Base-by-base conservation (phyloP, 92 coral and sea anemone genomes). In the Heliopora coerulea region DNA sequence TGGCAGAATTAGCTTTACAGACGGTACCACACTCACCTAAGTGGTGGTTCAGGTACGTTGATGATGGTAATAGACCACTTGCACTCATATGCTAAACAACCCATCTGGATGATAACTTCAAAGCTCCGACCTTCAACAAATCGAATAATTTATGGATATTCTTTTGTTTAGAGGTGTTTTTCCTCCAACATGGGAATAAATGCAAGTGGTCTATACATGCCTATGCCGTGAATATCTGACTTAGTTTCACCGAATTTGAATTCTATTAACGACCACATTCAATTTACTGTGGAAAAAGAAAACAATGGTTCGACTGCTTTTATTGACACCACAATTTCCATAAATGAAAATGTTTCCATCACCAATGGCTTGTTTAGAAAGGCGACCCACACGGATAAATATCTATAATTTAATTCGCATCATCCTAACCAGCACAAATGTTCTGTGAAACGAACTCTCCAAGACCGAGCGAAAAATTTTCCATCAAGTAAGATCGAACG, bases 11-110 rank as follows among this genome's bases (percentile, higher is more conserved):
- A n/a, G 83, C 87, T 10, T 27, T 78, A 29, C 14, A 0, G 17
- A 59, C 80, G 8, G 30, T 61, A 0, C 56, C 72, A 27, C 35
- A 42, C 48, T 65, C 76, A 19, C 78, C 84, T 0, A 78, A 84
- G 39, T 79, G 88, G 88, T 84, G 84, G 84, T 78, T 37, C 37
- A 61, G 87, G 64, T 84, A 84, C 56, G 81, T 79, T 5, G 80
- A 79, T 57, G 78, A 79, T 42, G n/a, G n/a, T n/a, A n/a, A n/a
- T n/a, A n/a, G n/a, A n/a, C n/a, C n/a, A n/a, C n/a, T n/a, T n/a
- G n/a, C n/a, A n/a, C n/a, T n/a, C n/a, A n/a, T n/a, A n/a, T n/a
- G n/a, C n/a, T n/a, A n/a, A n/a, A n/a, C n/a, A n/a, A n/a, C n/a
- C n/a, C n/a, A n/a, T n/a, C n/a, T n/a, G n/a, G n/a, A n/a, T n/a